Percentiles rank a stretch among this genome's conserved stretches.
Conservation (phyloP, 2,888 invertebrate species). For the Rhopalosiphum nymphaeae region DNA sequence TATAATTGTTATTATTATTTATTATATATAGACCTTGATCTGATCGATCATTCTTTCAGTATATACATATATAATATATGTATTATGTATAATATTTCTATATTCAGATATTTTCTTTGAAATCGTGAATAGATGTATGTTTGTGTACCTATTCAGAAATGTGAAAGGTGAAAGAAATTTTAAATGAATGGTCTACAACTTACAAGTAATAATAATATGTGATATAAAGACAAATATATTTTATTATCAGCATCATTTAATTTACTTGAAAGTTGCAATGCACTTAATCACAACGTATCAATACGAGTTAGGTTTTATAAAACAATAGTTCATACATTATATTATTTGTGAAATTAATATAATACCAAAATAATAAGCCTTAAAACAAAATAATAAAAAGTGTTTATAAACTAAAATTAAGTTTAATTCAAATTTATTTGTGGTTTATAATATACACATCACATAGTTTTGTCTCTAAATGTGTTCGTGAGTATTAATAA, state of each 20-base stretch:
- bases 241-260: neutral
- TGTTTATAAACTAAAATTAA: neutral
- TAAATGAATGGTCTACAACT: slow-evolving; percentile 37
- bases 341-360: neutral
- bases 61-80: neutral
- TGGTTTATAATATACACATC: neutral
- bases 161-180: slow-evolving; percentile 64
- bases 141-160: slow-evolving; percentile 39
- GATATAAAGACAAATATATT: slow-evolving; percentile 43
- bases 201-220: slow-evolving; percentile 17
- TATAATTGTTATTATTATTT: slow-evolving; percentile 6
- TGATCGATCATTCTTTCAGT: slow-evolving; percentile 38
- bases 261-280: slow-evolving; percentile 11
- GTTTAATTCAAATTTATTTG: neutral
- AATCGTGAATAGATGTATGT: slow-evolving; percentile 31
- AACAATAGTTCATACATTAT: neutral
- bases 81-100: neutral
- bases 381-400: neutral
- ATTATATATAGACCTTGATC: slow-evolving; percentile 22
- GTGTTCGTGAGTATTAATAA: slow-evolving; percentile 17
- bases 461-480: neutral
- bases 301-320: neutral
- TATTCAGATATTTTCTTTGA: slow-evolving; percentile 45
- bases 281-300: neutral
- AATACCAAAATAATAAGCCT: neutral